Evolutionary conservation across 1,140 invertebrate genomes (phyloP).

Genomic region (Bathynomus jamesi): DNA sequence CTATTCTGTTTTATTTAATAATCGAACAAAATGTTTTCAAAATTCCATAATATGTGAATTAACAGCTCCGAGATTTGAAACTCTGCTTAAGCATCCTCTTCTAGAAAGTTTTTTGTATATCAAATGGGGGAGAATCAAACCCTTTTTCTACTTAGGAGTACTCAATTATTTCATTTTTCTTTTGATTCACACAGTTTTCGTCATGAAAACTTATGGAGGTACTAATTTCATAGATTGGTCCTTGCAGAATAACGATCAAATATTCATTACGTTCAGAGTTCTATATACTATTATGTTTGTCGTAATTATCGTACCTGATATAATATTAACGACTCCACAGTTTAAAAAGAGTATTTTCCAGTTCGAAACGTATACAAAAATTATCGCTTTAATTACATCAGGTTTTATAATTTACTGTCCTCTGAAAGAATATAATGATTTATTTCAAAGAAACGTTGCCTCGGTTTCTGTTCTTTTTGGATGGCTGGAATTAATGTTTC

Average conservation of each 20-base stretch:
- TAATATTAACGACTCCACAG: conserved; percentile 27
- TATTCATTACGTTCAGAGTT: conserved; percentile 13
- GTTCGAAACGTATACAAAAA: conserved; percentile 26
- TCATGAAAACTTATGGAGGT: conserved; percentile 21
- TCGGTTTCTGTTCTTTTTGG: conserved; percentile 63
- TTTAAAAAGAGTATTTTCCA: conserved; percentile 27
- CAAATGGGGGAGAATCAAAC: conserved; percentile 67
- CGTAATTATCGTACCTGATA: conserved; percentile 12
- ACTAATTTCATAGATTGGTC: background rate
- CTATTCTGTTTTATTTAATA: conserved; percentile 17
- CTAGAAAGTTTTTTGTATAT: conserved; percentile 68
- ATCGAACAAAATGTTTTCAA: conserved; percentile 12
- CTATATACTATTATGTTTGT: conserved; percentile 17
- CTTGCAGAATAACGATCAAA: background rate
- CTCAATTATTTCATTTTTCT: conserved; percentile 61
- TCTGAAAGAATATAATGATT: background rate
- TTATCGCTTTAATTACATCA: conserved; percentile 18
- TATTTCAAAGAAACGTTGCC: conserved; percentile 41
- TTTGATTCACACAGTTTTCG: conserved; percentile 43
- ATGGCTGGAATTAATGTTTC: conserved; percentile 62
- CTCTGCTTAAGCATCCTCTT: conserved; percentile 65
- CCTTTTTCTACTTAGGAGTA: conserved; percentile 62
- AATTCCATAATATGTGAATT: conserved; percentile 27
- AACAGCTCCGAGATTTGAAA: conserved; percentile 13
- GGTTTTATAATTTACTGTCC: conserved; percentile 22